A percentile compares a stretch with the other conserved stretches of the same genome.
Evolutionary conservation across 64 coral and sea anemone genomes (phyloP).

Genomic region (Pachyseris speciosa): DNA sequence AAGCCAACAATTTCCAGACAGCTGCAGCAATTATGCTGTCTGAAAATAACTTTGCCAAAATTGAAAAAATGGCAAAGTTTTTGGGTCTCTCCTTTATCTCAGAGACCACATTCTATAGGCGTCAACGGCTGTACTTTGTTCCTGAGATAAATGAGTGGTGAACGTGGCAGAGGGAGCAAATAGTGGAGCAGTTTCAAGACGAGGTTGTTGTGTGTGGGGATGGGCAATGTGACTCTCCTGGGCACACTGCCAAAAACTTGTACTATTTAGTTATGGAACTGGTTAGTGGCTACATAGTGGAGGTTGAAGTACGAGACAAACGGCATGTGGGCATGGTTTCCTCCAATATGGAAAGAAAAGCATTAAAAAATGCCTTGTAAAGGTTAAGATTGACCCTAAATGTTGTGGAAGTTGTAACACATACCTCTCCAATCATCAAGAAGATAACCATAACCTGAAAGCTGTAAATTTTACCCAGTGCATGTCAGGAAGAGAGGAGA

Average conservation of each 20-base stretch:
- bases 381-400: background rate
- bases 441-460: no score
- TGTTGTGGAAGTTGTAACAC: background rate
- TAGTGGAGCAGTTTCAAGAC: constrained; percentile 27
- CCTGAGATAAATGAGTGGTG: constrained; percentile 54
- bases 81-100: background rate
- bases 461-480: no score
- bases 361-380: background rate
- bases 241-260: background rate
- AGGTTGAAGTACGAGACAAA: background rate
- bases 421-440: background rate
- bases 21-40: background rate
- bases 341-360: background rate
- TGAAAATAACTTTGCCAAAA: background rate
- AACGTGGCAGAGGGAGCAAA: constrained; percentile 37
- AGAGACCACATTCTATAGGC: background rate
- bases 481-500: no score
- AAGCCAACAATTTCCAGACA: background rate
- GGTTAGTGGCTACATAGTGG: background rate
- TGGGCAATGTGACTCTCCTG: background rate
- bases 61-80: background rate
- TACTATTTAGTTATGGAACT: background rate
- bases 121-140: background rate
- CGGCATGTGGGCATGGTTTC: background rate
- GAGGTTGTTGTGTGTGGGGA: background rate